Percentiles rank a stretch among this genome's conserved stretches.
phyloP scores from a whole-genome alignment of 2,113 vertebrate genomes.

The Macaca nemestrina region DNA sequence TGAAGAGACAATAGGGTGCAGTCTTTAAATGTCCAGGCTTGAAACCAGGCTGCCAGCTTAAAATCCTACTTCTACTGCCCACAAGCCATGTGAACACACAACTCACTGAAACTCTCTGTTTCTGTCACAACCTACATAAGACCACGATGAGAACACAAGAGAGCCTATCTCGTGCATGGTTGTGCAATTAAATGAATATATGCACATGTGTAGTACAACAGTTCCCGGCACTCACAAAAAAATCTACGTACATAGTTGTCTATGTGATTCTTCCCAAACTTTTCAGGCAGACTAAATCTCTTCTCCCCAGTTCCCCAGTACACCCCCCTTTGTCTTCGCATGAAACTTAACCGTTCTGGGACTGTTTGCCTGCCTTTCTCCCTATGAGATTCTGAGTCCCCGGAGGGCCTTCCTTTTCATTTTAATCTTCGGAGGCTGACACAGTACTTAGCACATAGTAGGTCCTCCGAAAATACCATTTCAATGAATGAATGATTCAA shows the following conservation, averaged over 20 bases:
- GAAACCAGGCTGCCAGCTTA: not conserved
- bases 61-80: not conserved
- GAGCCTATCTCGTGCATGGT: not conserved
- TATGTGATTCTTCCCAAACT: no score
- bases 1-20: not conserved
- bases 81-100: no score
- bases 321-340: not conserved
- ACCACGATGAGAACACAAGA: not conserved
- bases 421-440: not conserved
- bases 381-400: no score
- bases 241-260: not conserved
- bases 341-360: not conserved
- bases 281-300: not conserved
- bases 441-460: not conserved
- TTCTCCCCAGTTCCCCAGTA: accelerated
- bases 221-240: not conserved
- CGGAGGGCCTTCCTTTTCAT: not conserved
- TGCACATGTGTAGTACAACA: no score
- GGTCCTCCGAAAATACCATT: not conserved
- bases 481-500: not conserved
- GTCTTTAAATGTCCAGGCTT: not conserved
- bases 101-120: not conserved
- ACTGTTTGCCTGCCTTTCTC: not conserved
- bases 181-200: not conserved
- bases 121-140: no score